Base-by-base conservation (phyloP, 2,797 vertebrate genomes). In the Pangasius macronema region DNA sequence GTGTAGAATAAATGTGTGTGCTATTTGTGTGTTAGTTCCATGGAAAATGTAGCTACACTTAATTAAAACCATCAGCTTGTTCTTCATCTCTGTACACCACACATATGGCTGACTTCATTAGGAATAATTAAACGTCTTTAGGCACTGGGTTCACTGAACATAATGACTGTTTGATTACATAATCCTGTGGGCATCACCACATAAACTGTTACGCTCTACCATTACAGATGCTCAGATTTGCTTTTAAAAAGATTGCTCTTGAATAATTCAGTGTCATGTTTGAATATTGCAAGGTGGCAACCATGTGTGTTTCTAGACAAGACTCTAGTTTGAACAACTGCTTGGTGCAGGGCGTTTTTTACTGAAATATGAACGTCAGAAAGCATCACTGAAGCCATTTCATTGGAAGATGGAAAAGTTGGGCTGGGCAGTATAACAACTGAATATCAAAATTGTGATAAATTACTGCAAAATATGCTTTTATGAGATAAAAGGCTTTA, bases 41-140 rank as follows among this genome's bases (percentile, higher is more conserved):
- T 24, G 53, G 30, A 30, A 61, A 46, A 67, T n/a, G 3, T 55
- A 82, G 36, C 59, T 8, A 22, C 33, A 59, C 51, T 73, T 93
- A 94, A 95, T 95, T 94, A 93, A 86, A 90, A 84, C 91, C 87
- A 90, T 93, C 92, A 90, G 90, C 91, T 39, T 59, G 30, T 42
- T 82, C 57, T n/a, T 24, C 36, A 85, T 92, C 92, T 91, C 59
- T 83, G 42, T 89, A 89, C 72, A 72, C 87, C 87, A 39, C 89
- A 93, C 92, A 92, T 94, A 94, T 90, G 93, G 92, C 80, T 85
- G 92, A 91, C 93, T 91, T 92, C 92, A 93, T 94, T 93, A 93
- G 88, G 80, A 86, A 73, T 83, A 93, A 93, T 92, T 88, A 90
- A 80, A 76, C 59, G 46, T 93, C 91, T 90, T 61, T 86, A 92